Evolutionary conservation across 2,888 invertebrate species (phyloP).

Genomic region (Agrochola macilenta): DNA sequence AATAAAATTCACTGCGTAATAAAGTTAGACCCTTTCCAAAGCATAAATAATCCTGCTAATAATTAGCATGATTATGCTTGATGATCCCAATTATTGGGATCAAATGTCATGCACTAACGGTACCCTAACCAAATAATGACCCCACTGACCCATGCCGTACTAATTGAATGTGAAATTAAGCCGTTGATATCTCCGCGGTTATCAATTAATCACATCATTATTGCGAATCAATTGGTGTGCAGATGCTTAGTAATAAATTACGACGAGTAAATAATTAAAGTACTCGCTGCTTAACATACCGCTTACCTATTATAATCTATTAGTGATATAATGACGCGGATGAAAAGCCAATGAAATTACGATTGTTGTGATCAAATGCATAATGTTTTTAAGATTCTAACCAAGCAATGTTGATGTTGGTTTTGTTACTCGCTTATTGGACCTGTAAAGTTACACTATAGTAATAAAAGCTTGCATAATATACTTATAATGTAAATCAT

Average conservation of each 20-base stretch:
- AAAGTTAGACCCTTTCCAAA: constrained; percentile 21
- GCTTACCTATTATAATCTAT: not conserved
- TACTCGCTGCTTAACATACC: not conserved
- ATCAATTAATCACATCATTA: constrained; percentile 54
- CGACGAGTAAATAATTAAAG: constrained; percentile 25
- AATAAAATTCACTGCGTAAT: constrained; percentile 6
- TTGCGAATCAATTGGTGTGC: constrained; percentile 50
- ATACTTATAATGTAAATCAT: not conserved
- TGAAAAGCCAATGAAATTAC: not conserved
- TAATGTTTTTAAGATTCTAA: not conserved
- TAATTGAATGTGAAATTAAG: constrained; percentile 45
- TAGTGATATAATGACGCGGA: not conserved
- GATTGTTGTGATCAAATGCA: not conserved
- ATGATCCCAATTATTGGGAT: constrained; percentile 1
- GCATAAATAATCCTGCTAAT: constrained; percentile 24
- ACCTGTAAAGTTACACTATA: not conserved
- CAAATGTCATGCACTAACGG: constrained; percentile 33
- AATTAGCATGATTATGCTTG: too few relatives aligned
- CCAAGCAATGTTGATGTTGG: not conserved
- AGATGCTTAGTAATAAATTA: constrained; percentile 50
- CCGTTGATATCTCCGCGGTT: constrained; percentile 27
- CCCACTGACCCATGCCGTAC: constrained; percentile 15
- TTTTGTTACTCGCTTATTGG: not conserved
- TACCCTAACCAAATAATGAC: constrained; percentile 29
- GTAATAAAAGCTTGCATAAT: not conserved